phyloP scores from a whole-genome alignment of 92 coral and sea anemone species.

The Paragorgia papillata region DNA sequence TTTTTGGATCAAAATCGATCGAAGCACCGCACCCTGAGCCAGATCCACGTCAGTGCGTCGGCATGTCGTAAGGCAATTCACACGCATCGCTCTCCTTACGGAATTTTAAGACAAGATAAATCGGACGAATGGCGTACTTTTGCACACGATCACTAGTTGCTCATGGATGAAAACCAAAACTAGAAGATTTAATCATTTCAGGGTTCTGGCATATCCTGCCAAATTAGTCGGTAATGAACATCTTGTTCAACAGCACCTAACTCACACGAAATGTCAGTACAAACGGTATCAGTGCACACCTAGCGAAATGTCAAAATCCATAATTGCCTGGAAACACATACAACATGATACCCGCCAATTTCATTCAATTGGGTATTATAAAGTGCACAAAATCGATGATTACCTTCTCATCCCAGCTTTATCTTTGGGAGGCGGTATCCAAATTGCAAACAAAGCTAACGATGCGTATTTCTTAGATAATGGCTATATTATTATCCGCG shows the following conservation, averaged over 20 bases:
- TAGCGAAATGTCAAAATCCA: conserved; percentile 7
- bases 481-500: too few relatives aligned
- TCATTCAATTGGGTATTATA: too few relatives aligned
- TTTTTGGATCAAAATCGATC: conserved; percentile 11
- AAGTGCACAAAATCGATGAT: too few relatives aligned
- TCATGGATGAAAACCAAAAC: conserved; percentile 15
- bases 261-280: conserved; percentile 12
- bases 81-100: neutral
- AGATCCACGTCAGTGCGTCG: neutral
- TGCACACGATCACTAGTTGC: neutral
- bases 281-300: neutral
- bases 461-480: too few relatives aligned
- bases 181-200: neutral
- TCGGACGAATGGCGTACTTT: conserved; percentile 3
- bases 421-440: too few relatives aligned
- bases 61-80: neutral
- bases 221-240: neutral
- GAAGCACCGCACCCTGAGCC: neutral
- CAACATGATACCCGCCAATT: too few relatives aligned
- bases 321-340: too few relatives aligned
- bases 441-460: too few relatives aligned
- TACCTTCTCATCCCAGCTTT: too few relatives aligned
- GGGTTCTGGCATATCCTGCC: conserved; percentile 6
- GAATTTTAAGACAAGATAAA: neutral
- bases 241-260: conserved; percentile 7